Evolutionary conservation across 2,888 invertebrate genomes (phyloP).

Genomic region (Stomorhina lunata): DNA sequence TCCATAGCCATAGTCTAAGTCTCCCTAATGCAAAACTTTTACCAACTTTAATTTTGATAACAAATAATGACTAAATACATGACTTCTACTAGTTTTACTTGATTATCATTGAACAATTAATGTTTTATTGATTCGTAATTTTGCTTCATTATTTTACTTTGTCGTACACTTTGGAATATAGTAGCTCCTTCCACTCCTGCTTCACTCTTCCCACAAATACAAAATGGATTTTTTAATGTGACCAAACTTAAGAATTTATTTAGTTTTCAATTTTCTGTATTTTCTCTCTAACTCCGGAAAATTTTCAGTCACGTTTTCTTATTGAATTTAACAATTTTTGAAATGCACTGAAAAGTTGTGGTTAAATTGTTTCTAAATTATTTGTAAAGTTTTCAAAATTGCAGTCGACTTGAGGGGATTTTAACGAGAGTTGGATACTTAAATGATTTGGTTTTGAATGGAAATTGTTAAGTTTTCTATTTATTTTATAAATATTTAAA

Average conservation of each 20-base stretch:
- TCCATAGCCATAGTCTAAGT: no score
- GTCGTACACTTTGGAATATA: background rate
- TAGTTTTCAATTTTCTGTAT: background rate
- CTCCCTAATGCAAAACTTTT: no score
- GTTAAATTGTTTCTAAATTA: conserved; percentile 29
- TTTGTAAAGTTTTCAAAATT: background rate
- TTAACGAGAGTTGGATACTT: no score
- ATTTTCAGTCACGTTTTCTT: conserved; percentile 31
- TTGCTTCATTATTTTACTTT: background rate
- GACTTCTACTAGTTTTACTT: background rate
- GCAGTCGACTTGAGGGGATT: conserved; percentile 1
- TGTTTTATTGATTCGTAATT: background rate
- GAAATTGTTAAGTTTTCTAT: background rate
- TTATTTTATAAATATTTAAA: background rate
- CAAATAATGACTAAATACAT: no score
- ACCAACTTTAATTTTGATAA: no score
- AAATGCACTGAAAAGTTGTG: background rate
- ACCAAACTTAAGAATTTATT: background rate
- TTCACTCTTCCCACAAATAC: no score
- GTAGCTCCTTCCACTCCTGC: no score
- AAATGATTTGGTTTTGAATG: background rate
- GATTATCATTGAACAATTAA: no score
- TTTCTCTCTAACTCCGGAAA: background rate
- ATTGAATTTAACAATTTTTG: background rate
- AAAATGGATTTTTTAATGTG: background rate